Conservation (phyloP, 2,888 invertebrate genomes). For the Dione vanillae region DNA sequence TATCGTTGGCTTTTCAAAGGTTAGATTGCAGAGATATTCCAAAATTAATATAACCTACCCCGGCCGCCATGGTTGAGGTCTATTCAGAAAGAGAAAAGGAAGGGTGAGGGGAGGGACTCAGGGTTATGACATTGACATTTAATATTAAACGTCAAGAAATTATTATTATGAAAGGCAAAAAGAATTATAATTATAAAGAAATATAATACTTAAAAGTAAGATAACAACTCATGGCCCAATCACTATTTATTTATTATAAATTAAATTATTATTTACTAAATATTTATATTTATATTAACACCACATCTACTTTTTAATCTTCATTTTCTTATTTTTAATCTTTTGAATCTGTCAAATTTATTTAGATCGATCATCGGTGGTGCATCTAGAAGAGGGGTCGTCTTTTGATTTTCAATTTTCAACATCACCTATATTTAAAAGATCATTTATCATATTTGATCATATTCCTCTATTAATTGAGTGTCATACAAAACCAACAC, state of each 20-base stretch:
- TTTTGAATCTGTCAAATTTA: slow-evolving; percentile 50
- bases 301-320: slow-evolving; percentile 18
- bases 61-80: slow-evolving; percentile 87
- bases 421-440: slow-evolving; percentile 13
- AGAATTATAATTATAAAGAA: background rate
- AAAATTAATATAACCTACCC: slow-evolving; percentile 84
- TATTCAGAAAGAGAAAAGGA: slow-evolving; percentile 67
- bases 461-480: slow-evolving; percentile 9
- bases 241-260: background rate
- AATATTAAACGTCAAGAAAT: slow-evolving; percentile 20
- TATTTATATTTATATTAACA: background rate
- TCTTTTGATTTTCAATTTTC: slow-evolving; percentile 42
- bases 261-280: background rate
- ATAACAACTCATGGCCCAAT: background rate
- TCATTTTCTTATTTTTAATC: slow-evolving; percentile 33
- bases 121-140: slow-evolving; percentile 49
- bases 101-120: slow-evolving; percentile 34
- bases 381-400: slow-evolving; percentile 45
- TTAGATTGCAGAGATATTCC: slow-evolving; percentile 68
- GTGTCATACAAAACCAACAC: slow-evolving; percentile 33
- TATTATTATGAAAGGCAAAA: background rate
- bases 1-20: slow-evolving; percentile 44
- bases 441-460: background rate
- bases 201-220: background rate
- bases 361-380: slow-evolving; percentile 59